These are phyloP conservation scores for Holocentrus rufus DNA, from an alignment of 2,797 vertebrate species.

Conservation along the genomic window DNA sequence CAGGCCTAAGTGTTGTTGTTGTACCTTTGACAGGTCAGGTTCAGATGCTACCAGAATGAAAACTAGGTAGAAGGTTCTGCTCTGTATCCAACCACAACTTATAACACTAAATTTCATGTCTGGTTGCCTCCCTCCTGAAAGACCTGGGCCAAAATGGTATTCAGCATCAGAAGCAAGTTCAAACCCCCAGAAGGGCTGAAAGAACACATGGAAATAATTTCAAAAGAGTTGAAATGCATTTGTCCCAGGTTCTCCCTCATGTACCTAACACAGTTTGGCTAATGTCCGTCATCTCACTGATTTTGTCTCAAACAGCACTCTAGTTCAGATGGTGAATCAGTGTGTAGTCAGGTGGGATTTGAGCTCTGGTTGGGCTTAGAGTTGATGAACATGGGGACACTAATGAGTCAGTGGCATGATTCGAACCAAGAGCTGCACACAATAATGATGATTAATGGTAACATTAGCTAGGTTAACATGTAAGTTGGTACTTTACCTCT, in stretches of 20 bases:
- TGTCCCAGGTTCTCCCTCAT: constrained; percentile 60
- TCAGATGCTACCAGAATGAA: constrained; percentile 77
- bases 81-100: constrained; percentile 56
- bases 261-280: constrained; percentile 50
- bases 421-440: too few relatives aligned
- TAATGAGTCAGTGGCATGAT: too few relatives aligned
- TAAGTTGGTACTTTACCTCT: too few relatives aligned
- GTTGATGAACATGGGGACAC: too few relatives aligned
- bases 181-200: background rate
- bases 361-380: too few relatives aligned
- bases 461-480: too few relatives aligned
- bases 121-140: constrained; percentile 41
- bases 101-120: constrained; percentile 61
- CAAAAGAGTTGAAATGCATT: constrained; percentile 48
- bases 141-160: constrained; percentile 66
- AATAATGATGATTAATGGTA: too few relatives aligned
- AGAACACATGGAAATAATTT: constrained; percentile 22
- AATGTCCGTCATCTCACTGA: constrained; percentile 22
- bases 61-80: constrained; percentile 78
- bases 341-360: too few relatives aligned
- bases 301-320: background rate
- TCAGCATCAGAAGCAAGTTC: constrained; percentile 33
- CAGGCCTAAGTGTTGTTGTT: constrained; percentile 74
- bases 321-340: too few relatives aligned
- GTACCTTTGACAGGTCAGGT: constrained; percentile 81